phyloP scores from a whole-genome alignment of 2,888 invertebrate species.

The Brenthis ino region DNA sequence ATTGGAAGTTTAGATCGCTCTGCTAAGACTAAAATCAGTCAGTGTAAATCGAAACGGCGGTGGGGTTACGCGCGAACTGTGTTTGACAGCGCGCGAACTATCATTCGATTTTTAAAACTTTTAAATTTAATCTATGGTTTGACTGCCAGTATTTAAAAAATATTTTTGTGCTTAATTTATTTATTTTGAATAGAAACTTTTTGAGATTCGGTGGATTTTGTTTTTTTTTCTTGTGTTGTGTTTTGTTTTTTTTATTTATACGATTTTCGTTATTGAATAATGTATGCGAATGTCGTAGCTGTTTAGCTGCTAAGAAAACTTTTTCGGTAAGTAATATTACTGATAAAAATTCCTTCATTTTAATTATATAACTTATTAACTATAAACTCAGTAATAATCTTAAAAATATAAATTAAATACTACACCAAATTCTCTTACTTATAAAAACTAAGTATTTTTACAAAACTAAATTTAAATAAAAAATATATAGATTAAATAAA shows the following conservation, averaged over 20 bases:
- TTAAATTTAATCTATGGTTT: neutral
- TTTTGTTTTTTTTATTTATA: slow-evolving; percentile 8
- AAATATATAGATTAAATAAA: no score
- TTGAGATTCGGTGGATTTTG: slow-evolving; percentile 4
- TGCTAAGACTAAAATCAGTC: neutral
- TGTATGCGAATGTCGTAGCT: neutral
- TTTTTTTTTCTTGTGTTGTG: slow-evolving; percentile 4
- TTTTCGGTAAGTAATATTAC: slow-evolving; percentile 13
- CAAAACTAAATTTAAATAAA: no score
- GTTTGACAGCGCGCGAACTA: slow-evolving; percentile 21
- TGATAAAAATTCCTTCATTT: neutral
- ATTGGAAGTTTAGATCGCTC: slow-evolving; percentile 1
- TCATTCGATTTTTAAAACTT: slow-evolving; percentile 16
- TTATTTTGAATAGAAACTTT: neutral
- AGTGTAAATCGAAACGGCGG: slow-evolving; percentile 25
- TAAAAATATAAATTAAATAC: no score
- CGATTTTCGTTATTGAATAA: neutral
- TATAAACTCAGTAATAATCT: no score
- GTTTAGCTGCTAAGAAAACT: neutral
- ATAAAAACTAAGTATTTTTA: no score
- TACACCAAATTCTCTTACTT: no score
- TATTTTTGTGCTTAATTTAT: neutral
- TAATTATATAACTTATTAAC: no score
- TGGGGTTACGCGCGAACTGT: slow-evolving; percentile 13
- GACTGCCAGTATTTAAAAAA: neutral